Base-by-base conservation (phyloP, 2,888 invertebrate genomes). In the Frankliniella fusca region DNA sequence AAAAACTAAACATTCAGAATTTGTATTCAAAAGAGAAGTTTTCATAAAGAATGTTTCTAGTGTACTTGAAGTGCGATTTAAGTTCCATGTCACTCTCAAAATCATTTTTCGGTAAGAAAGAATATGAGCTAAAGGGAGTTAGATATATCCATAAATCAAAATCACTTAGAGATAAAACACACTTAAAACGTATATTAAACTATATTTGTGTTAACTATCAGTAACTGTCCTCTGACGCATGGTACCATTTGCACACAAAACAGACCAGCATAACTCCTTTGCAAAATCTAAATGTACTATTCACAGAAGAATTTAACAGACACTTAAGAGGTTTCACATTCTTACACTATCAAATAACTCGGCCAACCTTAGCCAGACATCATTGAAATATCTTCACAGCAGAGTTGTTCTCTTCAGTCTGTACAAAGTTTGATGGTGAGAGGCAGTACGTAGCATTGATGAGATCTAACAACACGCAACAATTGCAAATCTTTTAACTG, bases 371-470 rank as follows among this genome's bases (percentile, higher is more conserved):
- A 61, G 27, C 27, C 23, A 76, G 23, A 76, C 27, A 27, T 76
- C 70, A 23, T 27, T 27, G 70, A 27, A 76, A 76, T 27, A 9
- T 76, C 70, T 76, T 76, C 70, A 76, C 27, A 12, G 10, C 23
- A 23, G 23, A 70, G 11, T 27, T 27, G 23, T 76, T 27, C 70
- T 27, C 23, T 76, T 76, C 70, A 76, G 70, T 76, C 70, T 76
- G 70, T 27, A 76, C 70, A 27, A 27, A 27, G 27, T 27, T 76
- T 76, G 70, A 76, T 76, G 70, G 70, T 76, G 27, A 76, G 70
- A 76, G 70, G 70, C 70, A 76, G 70, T 76, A 76, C 27, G 70
- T 76, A 76, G 70, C 70, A 76, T 76, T 76, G 70, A 76, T 76
- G 70, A 76, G 70, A 76, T 76, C 70, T 38, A 38, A 38, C 70